Conservation (phyloP, 1,140 invertebrate species). For the Sitobion miscanthi region DNA sequence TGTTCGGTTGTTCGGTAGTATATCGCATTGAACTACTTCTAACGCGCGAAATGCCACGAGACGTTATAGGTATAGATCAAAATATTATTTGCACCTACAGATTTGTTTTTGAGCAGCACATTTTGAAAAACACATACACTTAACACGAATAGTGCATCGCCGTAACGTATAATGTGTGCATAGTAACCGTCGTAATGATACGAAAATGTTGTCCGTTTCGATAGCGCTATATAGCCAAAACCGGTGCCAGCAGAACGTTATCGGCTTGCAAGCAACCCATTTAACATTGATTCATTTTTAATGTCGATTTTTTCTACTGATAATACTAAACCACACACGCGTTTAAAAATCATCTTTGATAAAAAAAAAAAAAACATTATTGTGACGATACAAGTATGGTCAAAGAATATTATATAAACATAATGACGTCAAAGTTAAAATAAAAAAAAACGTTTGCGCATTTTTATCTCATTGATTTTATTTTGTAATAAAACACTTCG, state of each 20-base stretch:
- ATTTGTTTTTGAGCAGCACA: too few species aligned
- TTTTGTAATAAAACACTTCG: neutral
- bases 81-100: neutral
- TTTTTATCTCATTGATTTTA: neutral
- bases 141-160: neutral
- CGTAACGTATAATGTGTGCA: too few species aligned
- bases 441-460: neutral
- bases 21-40: neutral
- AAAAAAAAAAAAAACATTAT: neutral
- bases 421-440: neutral
- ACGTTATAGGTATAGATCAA: neutral
- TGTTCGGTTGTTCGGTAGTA: too few species aligned
- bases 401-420: neutral
- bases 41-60: neutral
- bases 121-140: neutral
- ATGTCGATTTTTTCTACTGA: neutral
- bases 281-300: conserved; percentile 41
- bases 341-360: neutral
- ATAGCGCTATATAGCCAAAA: neutral
- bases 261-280: neutral
- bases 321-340: neutral
- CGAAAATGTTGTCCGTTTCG: neutral
- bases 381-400: neutral
- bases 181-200: neutral
- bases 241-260: neutral